Evolutionary conservation across 2,888 invertebrate species (phyloP).

Genomic region (Ecliptopera silaceata): DNA sequence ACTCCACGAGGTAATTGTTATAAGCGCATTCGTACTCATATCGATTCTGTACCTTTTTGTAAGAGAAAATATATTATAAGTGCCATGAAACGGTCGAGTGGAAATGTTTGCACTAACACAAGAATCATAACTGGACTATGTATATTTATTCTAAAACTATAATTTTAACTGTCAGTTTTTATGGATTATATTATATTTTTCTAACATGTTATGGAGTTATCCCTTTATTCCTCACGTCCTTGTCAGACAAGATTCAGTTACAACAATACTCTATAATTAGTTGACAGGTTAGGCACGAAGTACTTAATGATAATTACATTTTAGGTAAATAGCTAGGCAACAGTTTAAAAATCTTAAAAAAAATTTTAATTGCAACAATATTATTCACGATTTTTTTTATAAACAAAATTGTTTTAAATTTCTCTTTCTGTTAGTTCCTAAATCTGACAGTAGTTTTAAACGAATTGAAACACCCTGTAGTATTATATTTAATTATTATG

Average conservation of each 20-base stretch:
- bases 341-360: too few relatives aligned
- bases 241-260: constrained; percentile 20
- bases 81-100: constrained; percentile 52
- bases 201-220: constrained; percentile 54
- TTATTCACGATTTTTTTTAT: too few relatives aligned
- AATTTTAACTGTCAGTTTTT: constrained; percentile 48
- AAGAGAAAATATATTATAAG: constrained; percentile 53
- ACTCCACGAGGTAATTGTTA: constrained; percentile 73
- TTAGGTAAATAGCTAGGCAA: too few relatives aligned
- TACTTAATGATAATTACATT: background rate
- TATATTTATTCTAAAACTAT: constrained; percentile 31
- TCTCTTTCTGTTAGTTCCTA: too few relatives aligned
- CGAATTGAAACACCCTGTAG: too few relatives aligned
- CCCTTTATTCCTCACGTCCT: constrained; percentile 46
- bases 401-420: too few relatives aligned
- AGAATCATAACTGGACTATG: constrained; percentile 26
- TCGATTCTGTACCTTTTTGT: constrained; percentile 63
- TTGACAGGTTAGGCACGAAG: background rate
- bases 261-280: background rate
- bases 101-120: constrained; percentile 65
- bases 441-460: too few relatives aligned
- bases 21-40: constrained; percentile 71
- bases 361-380: too few relatives aligned
- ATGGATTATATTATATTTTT: constrained; percentile 49
- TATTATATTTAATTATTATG: background rate